phyloP scores from a whole-genome alignment of 2,888 invertebrate species.

The Apocheima hispidaria region DNA sequence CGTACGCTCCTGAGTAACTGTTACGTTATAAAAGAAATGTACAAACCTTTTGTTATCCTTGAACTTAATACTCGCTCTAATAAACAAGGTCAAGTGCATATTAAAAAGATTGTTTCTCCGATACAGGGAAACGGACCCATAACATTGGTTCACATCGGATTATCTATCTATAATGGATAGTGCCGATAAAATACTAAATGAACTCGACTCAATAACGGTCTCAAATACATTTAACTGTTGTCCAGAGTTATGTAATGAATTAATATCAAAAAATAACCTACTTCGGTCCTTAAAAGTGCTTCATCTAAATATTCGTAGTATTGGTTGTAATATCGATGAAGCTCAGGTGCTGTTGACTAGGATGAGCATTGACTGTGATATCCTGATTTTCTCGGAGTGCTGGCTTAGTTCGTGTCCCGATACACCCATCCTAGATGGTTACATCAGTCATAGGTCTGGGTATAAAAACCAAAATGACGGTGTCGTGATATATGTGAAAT shows the following conservation, averaged over 20 bases:
- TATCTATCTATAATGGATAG: background rate
- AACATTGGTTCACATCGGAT: background rate
- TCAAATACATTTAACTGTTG: background rate
- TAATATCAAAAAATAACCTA: background rate
- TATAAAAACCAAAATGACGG: background rate
- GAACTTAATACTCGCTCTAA: background rate
- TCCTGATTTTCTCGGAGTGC: background rate
- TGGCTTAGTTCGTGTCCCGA: background rate
- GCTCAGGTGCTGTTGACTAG: background rate
- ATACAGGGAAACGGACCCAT: background rate
- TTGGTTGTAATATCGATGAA: background rate
- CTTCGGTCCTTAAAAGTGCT: background rate
- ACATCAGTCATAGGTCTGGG: background rate
- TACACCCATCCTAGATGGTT: background rate
- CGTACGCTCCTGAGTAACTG: no score
- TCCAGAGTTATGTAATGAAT: background rate
- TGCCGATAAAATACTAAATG: background rate
- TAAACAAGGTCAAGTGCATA: background rate
- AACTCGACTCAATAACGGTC: background rate
- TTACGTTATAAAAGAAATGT: no score
- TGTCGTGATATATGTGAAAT: background rate
- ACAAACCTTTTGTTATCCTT: background rate
- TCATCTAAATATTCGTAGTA: background rate
- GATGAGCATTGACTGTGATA: background rate
- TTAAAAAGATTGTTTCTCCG: background rate